phyloP scores from a whole-genome alignment of 2,797 vertebrate genomes.

The Echeneis naucrates region DNA sequence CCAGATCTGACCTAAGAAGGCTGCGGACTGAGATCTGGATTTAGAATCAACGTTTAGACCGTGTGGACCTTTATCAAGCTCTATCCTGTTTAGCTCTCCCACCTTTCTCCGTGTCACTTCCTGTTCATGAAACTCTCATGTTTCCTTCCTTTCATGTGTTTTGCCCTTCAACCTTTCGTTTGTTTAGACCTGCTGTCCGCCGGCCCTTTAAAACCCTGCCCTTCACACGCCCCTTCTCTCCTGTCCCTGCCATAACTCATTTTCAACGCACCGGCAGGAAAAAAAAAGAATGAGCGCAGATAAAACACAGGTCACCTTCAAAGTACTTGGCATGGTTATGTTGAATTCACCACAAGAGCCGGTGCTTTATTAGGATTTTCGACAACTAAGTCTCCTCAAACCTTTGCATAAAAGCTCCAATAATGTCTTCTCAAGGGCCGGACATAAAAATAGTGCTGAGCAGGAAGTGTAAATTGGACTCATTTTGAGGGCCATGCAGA shows the following conservation, averaged over 20 bases:
- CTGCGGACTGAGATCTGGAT: no score
- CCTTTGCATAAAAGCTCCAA: slow-evolving; percentile 62
- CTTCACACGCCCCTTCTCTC: slow-evolving; percentile 59
- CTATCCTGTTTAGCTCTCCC: not conserved
- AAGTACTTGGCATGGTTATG: slow-evolving; percentile 63
- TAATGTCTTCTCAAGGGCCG: slow-evolving; percentile 60
- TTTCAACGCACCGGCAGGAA: slow-evolving; percentile 60
- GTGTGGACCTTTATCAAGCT: no score
- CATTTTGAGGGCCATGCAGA: slow-evolving; percentile 31
- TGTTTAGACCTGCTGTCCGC: slow-evolving; percentile 55
- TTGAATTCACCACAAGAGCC: slow-evolving; percentile 66
- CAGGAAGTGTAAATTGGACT: slow-evolving; percentile 54
- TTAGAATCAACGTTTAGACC: no score
- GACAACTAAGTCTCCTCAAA: slow-evolving; percentile 63
- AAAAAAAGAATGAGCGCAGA: slow-evolving; percentile 64
- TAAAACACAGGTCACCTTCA: slow-evolving; percentile 78
- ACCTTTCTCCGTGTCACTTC: not conserved
- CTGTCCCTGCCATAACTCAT: slow-evolving; percentile 69
- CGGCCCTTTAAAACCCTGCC: slow-evolving; percentile 63
- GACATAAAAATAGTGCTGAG: slow-evolving; percentile 64
- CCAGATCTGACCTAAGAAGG: no score
- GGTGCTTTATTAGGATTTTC: slow-evolving; percentile 70
- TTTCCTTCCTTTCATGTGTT: slow-evolving; percentile 18
- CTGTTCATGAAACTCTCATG: slow-evolving; percentile 11
- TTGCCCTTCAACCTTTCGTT: slow-evolving; percentile 52